phyloP scores from a whole-genome alignment of 1,140 invertebrate species.

The Drosophila equinoxialis region DNA sequence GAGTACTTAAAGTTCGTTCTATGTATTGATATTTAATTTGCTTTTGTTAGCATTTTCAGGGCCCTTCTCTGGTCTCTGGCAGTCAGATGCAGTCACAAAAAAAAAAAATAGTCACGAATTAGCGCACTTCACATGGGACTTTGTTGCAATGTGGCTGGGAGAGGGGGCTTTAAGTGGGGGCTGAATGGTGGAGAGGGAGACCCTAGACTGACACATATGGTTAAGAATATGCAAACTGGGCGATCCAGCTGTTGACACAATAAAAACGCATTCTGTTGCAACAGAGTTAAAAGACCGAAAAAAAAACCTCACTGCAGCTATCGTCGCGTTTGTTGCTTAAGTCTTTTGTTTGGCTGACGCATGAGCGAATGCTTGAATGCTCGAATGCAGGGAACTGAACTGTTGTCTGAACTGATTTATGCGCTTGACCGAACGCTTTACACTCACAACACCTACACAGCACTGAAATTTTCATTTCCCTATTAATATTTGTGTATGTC shows the following conservation, averaged over 20 bases:
- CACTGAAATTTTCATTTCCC: conserved; percentile 47
- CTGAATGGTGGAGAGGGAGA: neutral
- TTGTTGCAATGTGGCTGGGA: conserved; percentile 8
- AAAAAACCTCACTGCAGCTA: neutral
- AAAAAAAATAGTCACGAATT: conserved; percentile 70
- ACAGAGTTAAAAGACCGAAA: conserved; percentile 32
- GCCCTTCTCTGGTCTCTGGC: conserved; percentile 21
- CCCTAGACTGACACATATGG: conserved; percentile 46
- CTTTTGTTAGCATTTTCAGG: conserved; percentile 20
- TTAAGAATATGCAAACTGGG: conserved; percentile 61
- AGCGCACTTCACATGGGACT: conserved; percentile 63
- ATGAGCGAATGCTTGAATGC: conserved; percentile 65
- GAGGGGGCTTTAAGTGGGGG: neutral
- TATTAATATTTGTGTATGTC: conserved; percentile 63
- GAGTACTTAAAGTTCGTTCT: conserved; percentile 27
- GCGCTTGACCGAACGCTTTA: conserved; percentile 59
- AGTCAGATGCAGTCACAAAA: conserved; percentile 53
- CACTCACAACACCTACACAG: conserved; percentile 55
- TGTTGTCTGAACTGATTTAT: conserved; percentile 71
- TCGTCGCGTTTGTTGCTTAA: conserved; percentile 67
- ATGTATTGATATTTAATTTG: neutral
- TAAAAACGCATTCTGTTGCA: conserved; percentile 69
- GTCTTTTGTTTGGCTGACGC: conserved; percentile 77
- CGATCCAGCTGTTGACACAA: conserved; percentile 64
- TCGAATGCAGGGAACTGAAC: conserved; percentile 19